Conservation (phyloP, 2,113 vertebrate species). For the Trichechus manatus region DNA sequence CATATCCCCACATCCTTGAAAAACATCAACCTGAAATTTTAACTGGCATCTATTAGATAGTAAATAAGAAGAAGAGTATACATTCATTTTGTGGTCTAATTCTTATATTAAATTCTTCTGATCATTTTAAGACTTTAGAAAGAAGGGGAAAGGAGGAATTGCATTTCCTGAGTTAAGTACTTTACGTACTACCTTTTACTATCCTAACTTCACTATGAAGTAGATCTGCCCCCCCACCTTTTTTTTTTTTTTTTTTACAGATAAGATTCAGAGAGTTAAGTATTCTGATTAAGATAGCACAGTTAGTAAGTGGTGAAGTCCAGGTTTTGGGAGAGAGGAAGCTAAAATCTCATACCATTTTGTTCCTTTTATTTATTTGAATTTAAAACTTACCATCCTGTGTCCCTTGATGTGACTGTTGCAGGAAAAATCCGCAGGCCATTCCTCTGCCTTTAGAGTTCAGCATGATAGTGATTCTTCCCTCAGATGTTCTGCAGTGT, state of each 20-base stretch:
- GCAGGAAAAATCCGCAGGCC: not conserved
- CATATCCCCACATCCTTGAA: not conserved
- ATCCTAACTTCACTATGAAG: not conserved
- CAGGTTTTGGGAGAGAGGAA: not conserved
- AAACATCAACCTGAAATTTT: slow-evolving; percentile 41
- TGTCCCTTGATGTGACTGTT: not conserved
- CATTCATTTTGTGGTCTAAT: not conserved
- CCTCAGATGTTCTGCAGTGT: not conserved
- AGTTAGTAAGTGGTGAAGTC: not conserved
- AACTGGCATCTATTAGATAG: not conserved
- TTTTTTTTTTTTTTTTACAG: not conserved
- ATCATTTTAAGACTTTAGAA: slow-evolving; percentile 32
- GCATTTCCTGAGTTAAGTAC: not conserved
- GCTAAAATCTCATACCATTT: not conserved
- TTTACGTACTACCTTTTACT: not conserved
- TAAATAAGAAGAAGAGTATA: not conserved
- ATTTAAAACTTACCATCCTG: slow-evolving; percentile 28
- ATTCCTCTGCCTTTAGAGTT: not conserved
- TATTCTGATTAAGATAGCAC: slow-evolving; percentile 7
- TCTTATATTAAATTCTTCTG: not conserved
- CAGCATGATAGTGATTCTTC: not conserved
- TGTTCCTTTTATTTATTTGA: slow-evolving; percentile 32
- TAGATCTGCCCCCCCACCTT: not conserved
- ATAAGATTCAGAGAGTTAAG: not conserved
- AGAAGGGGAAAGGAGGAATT: not conserved